Base-by-base conservation (phyloP, 53 echinoderm and acorn worm genomes). In the Crossaster papposus region DNA sequence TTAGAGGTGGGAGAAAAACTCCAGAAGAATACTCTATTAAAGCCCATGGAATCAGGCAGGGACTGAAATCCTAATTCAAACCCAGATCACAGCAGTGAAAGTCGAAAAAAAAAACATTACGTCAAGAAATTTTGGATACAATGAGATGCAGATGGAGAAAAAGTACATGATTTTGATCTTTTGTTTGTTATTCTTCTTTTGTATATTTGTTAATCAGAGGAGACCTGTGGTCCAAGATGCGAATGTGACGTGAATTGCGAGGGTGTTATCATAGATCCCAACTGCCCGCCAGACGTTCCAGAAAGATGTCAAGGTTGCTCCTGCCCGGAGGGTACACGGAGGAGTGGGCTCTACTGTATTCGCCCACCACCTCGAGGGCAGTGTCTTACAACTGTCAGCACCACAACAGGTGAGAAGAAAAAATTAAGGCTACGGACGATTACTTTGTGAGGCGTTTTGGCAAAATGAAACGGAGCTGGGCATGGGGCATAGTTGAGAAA, bases 241-340 rank as follows among this genome's bases (percentile, higher is more conserved):
- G 82, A 58, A 29, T 82, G 82, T 64, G 36, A 44, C 2, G 36
- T 82, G 33, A 36, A 64, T 36, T 82, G 82, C 65, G 10, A 64
- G 18, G 20, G 51, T 3, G 18, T 9, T 14, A 65, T 82, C n/a
- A 63, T 83, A 0, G 73, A 71, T 72, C 51, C 23, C 29, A 51
- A 51, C 33, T 85, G 53, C 32, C 72, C 23, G 12, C 14, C 65
- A 51, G 84, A 51, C 18, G n/a, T 83, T n/a, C 84, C 84, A 30
- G 72, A 72, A 4, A 29, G 15, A 0, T 73, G 12, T 37, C 36
- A 51, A 17, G 51, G 73, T 22, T 85, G 72, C 52, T 72, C 72
- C 72, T 53, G 72, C 53, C 72, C 73, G 0, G 72, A 17, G 23
- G 53, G 20, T 31, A 52, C 85, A 30, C 38, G 22, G 30, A 30